Conservation (phyloP, 2,797 vertebrate genomes). For the Syndactyla subalaris region DNA sequence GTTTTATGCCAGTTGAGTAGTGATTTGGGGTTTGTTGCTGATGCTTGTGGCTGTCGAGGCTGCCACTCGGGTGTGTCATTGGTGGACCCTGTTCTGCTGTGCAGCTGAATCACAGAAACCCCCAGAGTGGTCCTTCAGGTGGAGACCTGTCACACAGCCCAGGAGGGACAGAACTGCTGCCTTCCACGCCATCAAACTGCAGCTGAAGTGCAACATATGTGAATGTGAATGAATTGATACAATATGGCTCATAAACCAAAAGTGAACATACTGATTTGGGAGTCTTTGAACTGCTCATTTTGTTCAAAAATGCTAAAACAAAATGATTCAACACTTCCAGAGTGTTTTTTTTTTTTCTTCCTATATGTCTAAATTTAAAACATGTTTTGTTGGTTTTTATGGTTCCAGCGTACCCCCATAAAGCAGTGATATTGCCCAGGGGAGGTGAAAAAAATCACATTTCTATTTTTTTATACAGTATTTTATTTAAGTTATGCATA, state of each 20-base stretch:
- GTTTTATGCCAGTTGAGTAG: not conserved
- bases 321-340: not conserved
- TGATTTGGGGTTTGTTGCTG: not conserved
- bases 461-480: not conserved
- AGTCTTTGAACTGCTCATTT: not conserved
- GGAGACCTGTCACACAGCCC: not conserved
- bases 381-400: not conserved
- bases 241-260: not conserved
- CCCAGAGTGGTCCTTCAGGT: not conserved
- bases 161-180: not conserved
- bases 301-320: not conserved
- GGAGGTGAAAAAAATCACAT: not conserved
- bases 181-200: not conserved
- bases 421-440: not conserved
- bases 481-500: not conserved
- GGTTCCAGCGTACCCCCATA: not conserved
- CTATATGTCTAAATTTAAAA: not conserved
- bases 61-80: not conserved
- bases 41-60: not conserved
- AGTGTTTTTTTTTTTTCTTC: accelerated
- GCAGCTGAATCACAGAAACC: not conserved
- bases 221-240: accelerated
- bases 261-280: not conserved
- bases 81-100: accelerated
- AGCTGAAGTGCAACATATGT: accelerated